phyloP scores from a whole-genome alignment of 2,113 vertebrate genomes.

The Oxyruncus cristatus region DNA sequence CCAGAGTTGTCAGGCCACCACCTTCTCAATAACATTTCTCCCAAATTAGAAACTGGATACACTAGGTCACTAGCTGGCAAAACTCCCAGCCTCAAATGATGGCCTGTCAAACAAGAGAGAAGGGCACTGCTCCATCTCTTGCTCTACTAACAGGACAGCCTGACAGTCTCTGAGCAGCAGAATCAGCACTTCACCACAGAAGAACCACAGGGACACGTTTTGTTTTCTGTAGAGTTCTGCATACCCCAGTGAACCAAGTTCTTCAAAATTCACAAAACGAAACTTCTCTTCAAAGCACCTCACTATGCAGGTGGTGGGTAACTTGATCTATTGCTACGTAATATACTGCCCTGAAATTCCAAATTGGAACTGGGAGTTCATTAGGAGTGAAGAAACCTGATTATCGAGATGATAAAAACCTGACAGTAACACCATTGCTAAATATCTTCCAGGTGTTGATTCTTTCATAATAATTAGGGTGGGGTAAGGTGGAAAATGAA shows the following conservation, averaged over 20 bases:
- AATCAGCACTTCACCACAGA: neutral
- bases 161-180: neutral
- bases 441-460: neutral
- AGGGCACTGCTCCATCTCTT: neutral
- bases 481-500: neutral
- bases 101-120: neutral
- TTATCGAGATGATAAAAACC: neutral
- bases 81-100: constrained; percentile 13
- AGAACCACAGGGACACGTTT: neutral
- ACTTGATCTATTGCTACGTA: neutral
- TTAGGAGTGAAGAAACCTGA: neutral
- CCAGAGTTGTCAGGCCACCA: constrained; percentile 18
- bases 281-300: neutral
- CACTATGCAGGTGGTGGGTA: neutral
- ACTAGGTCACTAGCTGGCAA: constrained; percentile 28
- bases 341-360: neutral
- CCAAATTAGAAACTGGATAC: constrained; percentile 45
- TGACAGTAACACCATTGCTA: neutral
- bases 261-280: neutral
- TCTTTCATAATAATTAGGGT: neutral
- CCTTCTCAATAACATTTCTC: constrained; percentile 25
- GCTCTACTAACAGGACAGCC: neutral
- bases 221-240: neutral
- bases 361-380: neutral
- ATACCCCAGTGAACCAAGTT: neutral